Base-by-base conservation (phyloP, 2,888 invertebrate species). In the Sialis fuliginosa region DNA sequence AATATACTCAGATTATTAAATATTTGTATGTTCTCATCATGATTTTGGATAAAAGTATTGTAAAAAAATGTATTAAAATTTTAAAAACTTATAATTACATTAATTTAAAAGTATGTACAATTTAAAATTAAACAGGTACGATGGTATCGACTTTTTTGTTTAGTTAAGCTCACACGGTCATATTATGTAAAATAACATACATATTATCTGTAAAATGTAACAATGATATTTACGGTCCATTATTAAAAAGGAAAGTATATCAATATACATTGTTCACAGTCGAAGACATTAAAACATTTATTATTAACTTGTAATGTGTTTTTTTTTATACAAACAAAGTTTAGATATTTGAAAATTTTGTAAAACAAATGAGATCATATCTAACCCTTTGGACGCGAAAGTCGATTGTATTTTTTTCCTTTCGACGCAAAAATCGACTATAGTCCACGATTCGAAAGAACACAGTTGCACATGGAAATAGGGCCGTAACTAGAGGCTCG, bases 51-150 rank as follows among this genome's bases (percentile, higher is more conserved):
- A 37, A 37, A 37, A 37, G 12, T 37, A 37, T n/a, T 30, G 42
- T 30, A 30, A 42, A 42, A 42, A 42, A 42, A 35, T 44, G 34
- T 44, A 10, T 35, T 44, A 30, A 35, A 34, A 37, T 30, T 44
- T 44, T 44, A 37, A 44, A 44, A 44, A 44, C 44, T 44, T 44
- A 44, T 44, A 35, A 33, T 44, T 35, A 44, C 33, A 22, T 33
- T 13, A 44, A 44, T 44, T 44, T 44, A 44, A 44, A 44, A 44
- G 13, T 44, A 35, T 44, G 35, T 44, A 35, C 35, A 44, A 35
- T 35, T 44, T 44, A 44, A 44, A 44, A 35, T 44, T 35, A 44
- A 44, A 44, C 44, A 44, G 44, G 44, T 44, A 44, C 44, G 13
- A 44, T 35, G 44, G 33, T 44, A 44, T 37, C 22, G 22, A 22